Evolutionary conservation across 2,113 vertebrate genomes (phyloP), one percentile per base, ranked within the genome.

Genomic region (Plectropomus leopardus): DNA sequence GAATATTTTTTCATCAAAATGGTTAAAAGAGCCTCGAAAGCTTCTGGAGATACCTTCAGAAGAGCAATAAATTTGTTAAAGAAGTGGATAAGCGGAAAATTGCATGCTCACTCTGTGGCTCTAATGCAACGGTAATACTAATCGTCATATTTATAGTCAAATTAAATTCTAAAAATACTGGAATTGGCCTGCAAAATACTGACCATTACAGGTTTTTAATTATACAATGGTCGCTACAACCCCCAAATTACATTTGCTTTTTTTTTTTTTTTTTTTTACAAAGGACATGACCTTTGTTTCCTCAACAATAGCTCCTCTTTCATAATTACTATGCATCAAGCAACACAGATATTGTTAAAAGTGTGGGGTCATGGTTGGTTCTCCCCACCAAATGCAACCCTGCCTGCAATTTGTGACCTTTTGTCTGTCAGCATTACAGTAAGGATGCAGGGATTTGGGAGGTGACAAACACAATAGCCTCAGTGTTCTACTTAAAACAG

Each of bases 401-500:
- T 30, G 58, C 51, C 53, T 30, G 58, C 59, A 77, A 47, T 78
- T 72, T 67, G 54, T 80, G 77, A 80, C 67, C 66, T 66, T 44
- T 36, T 72, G 66, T 77, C 72, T 60, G 48, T 84, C 76, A 79
- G 67, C 84, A 69, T 59, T 79, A 84, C 76, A 61, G 54, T 28
- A 28, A 79, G 71, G 86, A 83, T 86, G 57, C 84, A 78, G 74
- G 28, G 79, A 83, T 60, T 78, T 71, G 50, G 55, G 61, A 74
- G 61, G 68, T 86, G 80, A 82, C 74, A 70, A 83, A 83, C 54
- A 93, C 91, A 94, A 92, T 87, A 73, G 86, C 34, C 0, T 40
- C 83, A 80, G 69, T 93, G 90, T 93, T 92, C 90, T 63, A 73
- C 78, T 86, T 84, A 80, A 76, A 84, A 79, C 54, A 80, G 79